Conservation (phyloP, 2,113 vertebrate genomes). For the Eudyptes chrysolophus region DNA sequence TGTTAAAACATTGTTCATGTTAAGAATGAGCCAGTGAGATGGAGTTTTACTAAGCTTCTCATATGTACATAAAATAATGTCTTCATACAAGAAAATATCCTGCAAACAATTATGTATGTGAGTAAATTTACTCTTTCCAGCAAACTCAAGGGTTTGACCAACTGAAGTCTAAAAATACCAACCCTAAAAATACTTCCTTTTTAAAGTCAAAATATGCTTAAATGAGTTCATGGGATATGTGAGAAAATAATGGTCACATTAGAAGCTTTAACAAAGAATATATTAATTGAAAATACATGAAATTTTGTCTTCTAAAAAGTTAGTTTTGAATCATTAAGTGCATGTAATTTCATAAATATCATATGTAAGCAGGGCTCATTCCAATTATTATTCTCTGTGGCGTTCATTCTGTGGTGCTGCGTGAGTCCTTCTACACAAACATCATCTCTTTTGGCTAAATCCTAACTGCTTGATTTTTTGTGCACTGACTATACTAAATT, state of each 20-base stretch:
- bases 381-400: not conserved
- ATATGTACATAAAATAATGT: not conserved
- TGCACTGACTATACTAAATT: not conserved
- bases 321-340: slow-evolving; percentile 20
- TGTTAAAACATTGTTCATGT: not conserved
- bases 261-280: slow-evolving; percentile 27
- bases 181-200: slow-evolving; percentile 12
- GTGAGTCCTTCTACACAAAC: not conserved
- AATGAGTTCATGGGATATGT: not conserved
- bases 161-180: not conserved
- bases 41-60: not conserved
- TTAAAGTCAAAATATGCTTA: slow-evolving; percentile 3
- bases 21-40: not conserved
- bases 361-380: not conserved
- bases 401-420: not conserved
- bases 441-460: not conserved
- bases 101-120: not conserved
- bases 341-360: not conserved
- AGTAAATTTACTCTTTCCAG: not conserved
- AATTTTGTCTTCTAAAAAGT: slow-evolving; percentile 25
- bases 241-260: not conserved
- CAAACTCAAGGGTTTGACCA: not conserved
- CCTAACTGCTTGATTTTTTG: not conserved
- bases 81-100: not conserved
- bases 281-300: slow-evolving; percentile 26